These are phyloP conservation scores for Batillaria attramentaria DNA, from an alignment of 1,140 invertebrate genomes.

Conservation along the genomic window DNA sequence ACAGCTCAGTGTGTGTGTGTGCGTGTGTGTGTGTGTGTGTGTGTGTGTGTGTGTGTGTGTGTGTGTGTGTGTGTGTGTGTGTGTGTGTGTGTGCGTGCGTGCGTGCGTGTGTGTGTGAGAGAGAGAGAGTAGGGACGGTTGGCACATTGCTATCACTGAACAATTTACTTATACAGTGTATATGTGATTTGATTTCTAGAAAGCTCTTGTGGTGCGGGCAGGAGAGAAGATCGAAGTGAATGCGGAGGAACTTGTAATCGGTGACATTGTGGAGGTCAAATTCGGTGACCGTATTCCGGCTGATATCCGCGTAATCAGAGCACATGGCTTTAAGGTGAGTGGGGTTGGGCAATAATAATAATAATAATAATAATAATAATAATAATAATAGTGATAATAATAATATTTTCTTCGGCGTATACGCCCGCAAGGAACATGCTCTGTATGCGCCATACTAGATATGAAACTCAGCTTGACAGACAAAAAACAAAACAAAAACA, in stretches of 20 bases:
- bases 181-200: constrained; percentile 76
- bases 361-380: too few relatives aligned
- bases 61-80: neutral
- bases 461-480: too few relatives aligned
- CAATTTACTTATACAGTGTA: neutral
- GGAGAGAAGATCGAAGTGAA: constrained; percentile 87
- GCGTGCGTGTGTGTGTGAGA: neutral
- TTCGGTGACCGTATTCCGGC: constrained; percentile 88
- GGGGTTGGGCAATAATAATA: too few relatives aligned
- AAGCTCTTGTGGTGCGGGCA: constrained; percentile 94
- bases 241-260: constrained; percentile 81
- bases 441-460: too few relatives aligned
- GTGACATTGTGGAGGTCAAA: constrained; percentile 86
- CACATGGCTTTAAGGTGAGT: constrained; percentile 80
- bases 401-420: too few relatives aligned
- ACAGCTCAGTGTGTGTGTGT: neutral
- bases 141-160: neutral
- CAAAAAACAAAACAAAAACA: too few relatives aligned
- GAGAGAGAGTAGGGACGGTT: neutral
- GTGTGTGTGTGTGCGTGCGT: neutral
- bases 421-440: too few relatives aligned
- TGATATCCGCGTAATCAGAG: constrained; percentile 83
- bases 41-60: constrained; percentile 23
- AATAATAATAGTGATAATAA: too few relatives aligned
- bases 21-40: constrained; percentile 7